Base-by-base conservation (phyloP, 2,113 vertebrate genomes). In the Mesocricetus auratus region DNA sequence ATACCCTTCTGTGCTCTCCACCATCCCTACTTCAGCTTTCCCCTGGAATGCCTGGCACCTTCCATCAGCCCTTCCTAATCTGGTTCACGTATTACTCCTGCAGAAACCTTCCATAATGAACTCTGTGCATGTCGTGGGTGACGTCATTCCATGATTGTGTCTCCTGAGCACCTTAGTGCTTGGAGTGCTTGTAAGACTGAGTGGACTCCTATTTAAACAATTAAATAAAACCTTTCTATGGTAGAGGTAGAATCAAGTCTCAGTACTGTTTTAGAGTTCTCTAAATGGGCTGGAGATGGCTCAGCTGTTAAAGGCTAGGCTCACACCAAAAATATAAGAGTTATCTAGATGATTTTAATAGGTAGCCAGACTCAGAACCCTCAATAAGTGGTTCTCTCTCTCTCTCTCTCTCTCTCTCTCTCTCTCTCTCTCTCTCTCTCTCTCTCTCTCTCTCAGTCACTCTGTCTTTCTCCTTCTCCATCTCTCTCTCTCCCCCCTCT, bases 111-210 rank as follows among this genome's bases (percentile, higher is more conserved):
- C 8, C 0, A 39, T 42, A 64, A 6, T 15, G 7, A 53, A 10
- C 53, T 87, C 50, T 60, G 47, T 19, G 56, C 29, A 81, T 71
- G 64, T 2, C 56, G 5, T 1, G 12, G 5, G 11, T n/a, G n/a
- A 50, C n/a, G 78, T 58, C 12, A 45, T 75, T 83, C 83, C 24
- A n/a, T 33, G 47, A 64, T 1, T 68, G 4, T 47, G 45, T 94
- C 92, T 69, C 29, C 45, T 79, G 56, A 42, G 29, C 75, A 1
- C 39, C 69, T 5, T 86, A 13, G 12, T 56, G 56, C 15, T 50
- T 91, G n/a, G 74, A 77, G 62, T 95, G 68, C 36, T 94, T 86
- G 33, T 93, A 86, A 86, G 90, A 91, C 53, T 96, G 60, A 42
- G 33, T 78, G 19, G 56, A 3, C 9, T 42, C 62, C 62, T 90